A percentile compares a stretch with the other conserved stretches of the same genome.
Conservation (phyloP, 1,140 invertebrate genomes). For the Palaemon carinicauda region DNA sequence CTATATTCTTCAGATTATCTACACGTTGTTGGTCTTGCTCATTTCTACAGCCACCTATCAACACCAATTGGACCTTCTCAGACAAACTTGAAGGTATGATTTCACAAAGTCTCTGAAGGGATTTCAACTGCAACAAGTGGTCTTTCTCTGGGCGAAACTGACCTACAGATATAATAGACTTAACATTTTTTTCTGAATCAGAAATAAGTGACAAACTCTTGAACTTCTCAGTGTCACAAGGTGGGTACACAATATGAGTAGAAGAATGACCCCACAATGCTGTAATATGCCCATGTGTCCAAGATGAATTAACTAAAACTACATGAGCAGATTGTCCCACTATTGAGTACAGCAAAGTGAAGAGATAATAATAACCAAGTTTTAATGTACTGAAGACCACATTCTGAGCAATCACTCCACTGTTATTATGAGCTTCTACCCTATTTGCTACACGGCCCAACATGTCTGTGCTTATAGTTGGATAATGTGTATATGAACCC, state of each 20-base stretch:
- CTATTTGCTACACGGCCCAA: constrained; percentile 79
- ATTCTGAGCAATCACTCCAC: constrained; percentile 81
- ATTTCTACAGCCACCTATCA: constrained; percentile 92
- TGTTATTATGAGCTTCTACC: constrained; percentile 82
- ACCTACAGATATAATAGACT: constrained; percentile 87
- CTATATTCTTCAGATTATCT: constrained; percentile 82
- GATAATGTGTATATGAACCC: constrained; percentile 95
- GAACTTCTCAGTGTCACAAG: constrained; percentile 77
- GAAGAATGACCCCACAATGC: constrained; percentile 76
- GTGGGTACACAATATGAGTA: constrained; percentile 90
- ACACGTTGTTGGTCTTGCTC: constrained; percentile 83
- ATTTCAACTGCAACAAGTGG: constrained; percentile 88
- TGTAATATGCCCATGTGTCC: constrained; percentile 94
- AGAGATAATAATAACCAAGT: constrained; percentile 88
- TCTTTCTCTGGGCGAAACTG: constrained; percentile 99
- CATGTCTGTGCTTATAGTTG: constrained; percentile 96
- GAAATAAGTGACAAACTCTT: constrained; percentile 40
- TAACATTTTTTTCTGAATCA: constrained; percentile 67
- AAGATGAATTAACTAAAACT: constrained; percentile 96
- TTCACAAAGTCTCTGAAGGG: constrained; percentile 59
- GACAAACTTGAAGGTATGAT: constrained; percentile 15
- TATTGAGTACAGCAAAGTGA: constrained; percentile 87
- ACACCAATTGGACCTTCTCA: constrained; percentile 69
- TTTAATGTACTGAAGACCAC: constrained; percentile 83
- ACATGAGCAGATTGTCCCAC: constrained; percentile 84